Conservation (phyloP, 2,888 invertebrate genomes). For the Dichetophora obliterata region DNA sequence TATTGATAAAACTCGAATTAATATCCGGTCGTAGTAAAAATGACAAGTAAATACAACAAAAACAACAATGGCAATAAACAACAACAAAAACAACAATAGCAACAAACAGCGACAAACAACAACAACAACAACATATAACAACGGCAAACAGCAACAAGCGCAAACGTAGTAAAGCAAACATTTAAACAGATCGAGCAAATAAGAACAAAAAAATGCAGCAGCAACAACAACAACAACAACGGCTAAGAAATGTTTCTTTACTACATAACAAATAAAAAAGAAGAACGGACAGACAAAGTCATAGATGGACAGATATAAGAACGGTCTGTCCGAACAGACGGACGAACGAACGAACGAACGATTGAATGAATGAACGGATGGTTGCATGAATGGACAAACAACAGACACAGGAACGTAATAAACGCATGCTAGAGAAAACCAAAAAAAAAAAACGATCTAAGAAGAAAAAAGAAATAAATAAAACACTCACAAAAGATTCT, state of each 20-base stretch:
- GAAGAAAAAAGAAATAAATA: too few species aligned
- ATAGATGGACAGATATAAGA: constrained; percentile 5
- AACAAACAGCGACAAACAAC: constrained; percentile 54
- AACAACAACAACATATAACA: constrained; percentile 48
- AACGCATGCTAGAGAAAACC: constrained; percentile 13
- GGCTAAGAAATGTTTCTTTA: constrained; percentile 14
- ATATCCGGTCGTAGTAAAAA: constrained; percentile 64
- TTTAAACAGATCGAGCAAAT: constrained; percentile 26
- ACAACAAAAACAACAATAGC: constrained; percentile 13
- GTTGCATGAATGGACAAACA: constrained; percentile 22
- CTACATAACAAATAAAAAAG: constrained; percentile 8
- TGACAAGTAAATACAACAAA: constrained; percentile 50
- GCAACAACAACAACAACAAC: constrained; percentile 28
- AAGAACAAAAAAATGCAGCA: constrained; percentile 41
- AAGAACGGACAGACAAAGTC: constrained; percentile 15
- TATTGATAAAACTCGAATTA: constrained; percentile 55
- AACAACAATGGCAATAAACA: constrained; percentile 47
- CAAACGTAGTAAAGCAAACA: constrained; percentile 25
- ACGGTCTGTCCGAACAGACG: constrained; percentile 19
- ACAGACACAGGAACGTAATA: constrained; percentile 15
- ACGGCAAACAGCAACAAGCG: constrained; percentile 25
- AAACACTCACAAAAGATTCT: not conserved
- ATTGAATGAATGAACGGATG: not conserved
- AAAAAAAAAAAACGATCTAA: not conserved
- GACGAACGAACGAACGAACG: not conserved